These are phyloP conservation scores for Eurosta solidaginis DNA, from an alignment of 1,140 invertebrate species.

Conservation along the genomic window DNA sequence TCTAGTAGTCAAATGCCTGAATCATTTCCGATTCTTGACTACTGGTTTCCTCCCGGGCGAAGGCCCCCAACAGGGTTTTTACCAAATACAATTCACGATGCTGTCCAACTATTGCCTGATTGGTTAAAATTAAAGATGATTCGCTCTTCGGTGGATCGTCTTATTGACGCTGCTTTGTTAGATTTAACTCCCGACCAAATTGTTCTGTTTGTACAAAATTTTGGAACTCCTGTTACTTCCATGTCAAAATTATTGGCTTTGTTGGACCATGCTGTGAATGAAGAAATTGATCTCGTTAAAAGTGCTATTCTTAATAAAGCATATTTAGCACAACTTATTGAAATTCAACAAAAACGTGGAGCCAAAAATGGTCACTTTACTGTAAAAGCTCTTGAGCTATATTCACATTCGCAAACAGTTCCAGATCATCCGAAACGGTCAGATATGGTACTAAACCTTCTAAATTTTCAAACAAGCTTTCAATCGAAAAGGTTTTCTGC, in stretches of 20 bases:
- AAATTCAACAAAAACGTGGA: constrained; percentile 85
- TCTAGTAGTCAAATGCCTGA: constrained; percentile 53
- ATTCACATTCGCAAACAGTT: constrained; percentile 53
- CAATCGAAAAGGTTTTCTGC: not conserved
- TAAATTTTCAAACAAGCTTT: not conserved
- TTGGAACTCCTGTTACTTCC: constrained; percentile 88
- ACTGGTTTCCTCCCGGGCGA: constrained; percentile 73
- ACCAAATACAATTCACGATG: constrained; percentile 81
- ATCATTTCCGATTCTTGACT: constrained; percentile 68
- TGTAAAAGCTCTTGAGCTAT: constrained; percentile 51
- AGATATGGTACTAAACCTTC: not conserved
- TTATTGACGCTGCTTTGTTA: constrained; percentile 84
- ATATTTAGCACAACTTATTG: constrained; percentile 90
- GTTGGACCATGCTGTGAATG: constrained; percentile 74
- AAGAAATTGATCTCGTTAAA: constrained; percentile 70
- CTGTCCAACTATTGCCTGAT: constrained; percentile 86
- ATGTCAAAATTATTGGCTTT: constrained; percentile 82
- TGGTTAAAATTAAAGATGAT: constrained; percentile 95
- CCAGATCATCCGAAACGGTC: constrained; percentile 48
- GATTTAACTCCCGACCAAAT: constrained; percentile 87
- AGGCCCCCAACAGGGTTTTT: constrained; percentile 75
- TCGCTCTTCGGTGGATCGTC: constrained; percentile 76
- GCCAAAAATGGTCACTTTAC: constrained; percentile 76
- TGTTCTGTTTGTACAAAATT: constrained; percentile 95
- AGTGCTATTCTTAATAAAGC: constrained; percentile 82